A percentile compares a stretch with the other conserved stretches of the same genome.
Conservation (phyloP, 2,113 vertebrate species). For the Chinchilla lanigera region DNA sequence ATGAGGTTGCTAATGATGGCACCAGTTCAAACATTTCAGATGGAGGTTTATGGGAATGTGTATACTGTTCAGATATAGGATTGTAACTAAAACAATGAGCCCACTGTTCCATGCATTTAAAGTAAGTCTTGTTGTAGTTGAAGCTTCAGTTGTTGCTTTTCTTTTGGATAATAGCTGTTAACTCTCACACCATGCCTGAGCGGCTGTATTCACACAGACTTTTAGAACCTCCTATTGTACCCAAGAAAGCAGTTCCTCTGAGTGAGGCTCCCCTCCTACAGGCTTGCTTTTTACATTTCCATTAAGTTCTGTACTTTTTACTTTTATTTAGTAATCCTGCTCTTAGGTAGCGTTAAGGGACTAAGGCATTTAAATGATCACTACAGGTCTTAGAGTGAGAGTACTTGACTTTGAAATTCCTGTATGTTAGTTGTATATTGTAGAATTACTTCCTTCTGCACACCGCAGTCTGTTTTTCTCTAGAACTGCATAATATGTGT, state of each 20-base stretch:
- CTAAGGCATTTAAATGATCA: neutral
- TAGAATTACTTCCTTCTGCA: neutral
- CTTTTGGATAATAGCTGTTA: neutral
- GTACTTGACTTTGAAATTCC: neutral
- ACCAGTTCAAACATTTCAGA: neutral
- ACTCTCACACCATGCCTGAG: neutral
- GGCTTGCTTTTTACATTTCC: neutral
- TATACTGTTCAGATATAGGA: neutral
- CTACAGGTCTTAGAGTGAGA: neutral
- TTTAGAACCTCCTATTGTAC: neutral
- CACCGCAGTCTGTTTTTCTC: neutral
- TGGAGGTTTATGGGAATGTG: neutral
- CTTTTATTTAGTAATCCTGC: neutral
- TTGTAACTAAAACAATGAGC: neutral
- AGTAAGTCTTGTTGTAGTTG: neutral
- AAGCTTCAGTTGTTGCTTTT: slow-evolving; percentile 9
- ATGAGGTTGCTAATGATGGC: neutral
- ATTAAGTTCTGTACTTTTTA: neutral
- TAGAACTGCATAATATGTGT: neutral
- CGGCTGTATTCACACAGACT: neutral
- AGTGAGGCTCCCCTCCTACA: neutral
- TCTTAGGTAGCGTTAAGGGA: neutral
- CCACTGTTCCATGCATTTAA: neutral
- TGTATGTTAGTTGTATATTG: neutral
- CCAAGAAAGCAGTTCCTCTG: neutral